Conservation (phyloP, 1,140 invertebrate genomes). For the Cryptotermes secundus region DNA sequence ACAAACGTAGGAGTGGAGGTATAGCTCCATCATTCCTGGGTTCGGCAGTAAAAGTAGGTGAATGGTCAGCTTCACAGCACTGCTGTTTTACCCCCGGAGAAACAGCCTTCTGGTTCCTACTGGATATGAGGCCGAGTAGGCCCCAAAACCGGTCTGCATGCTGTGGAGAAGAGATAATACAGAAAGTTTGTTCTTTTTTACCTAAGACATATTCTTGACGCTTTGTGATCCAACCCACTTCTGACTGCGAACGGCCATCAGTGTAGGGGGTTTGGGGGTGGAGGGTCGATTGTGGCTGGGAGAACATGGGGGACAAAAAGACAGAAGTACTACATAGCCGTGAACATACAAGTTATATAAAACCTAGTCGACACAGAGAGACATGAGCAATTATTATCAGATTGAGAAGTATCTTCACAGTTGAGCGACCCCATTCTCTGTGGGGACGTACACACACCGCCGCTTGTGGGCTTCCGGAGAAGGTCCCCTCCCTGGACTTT, state of each 20-base stretch:
- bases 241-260: constrained; percentile 1
- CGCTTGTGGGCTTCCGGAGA: not conserved
- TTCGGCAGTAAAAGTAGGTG: no score
- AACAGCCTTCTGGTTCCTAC: no score
- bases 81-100: no score
- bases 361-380: not conserved
- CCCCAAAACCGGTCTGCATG: no score
- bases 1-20: no score
- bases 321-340: not conserved
- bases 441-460: not conserved
- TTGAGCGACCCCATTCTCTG: constrained; percentile 43
- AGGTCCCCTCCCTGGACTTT: not conserved
- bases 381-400: constrained; percentile 42
- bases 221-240: not conserved
- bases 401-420: constrained; percentile 46
- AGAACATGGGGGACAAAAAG: not conserved
- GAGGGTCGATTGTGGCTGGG: not conserved
- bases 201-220: no score
- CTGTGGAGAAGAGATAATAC: no score
- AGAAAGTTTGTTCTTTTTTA: no score
- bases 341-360: not conserved
- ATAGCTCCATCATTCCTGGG: no score
- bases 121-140: no score
- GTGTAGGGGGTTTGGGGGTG: not conserved
- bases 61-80: no score